Evolutionary conservation across 2,797 vertebrate genomes (phyloP).

Genomic region (Danio jaintianensis): DNA sequence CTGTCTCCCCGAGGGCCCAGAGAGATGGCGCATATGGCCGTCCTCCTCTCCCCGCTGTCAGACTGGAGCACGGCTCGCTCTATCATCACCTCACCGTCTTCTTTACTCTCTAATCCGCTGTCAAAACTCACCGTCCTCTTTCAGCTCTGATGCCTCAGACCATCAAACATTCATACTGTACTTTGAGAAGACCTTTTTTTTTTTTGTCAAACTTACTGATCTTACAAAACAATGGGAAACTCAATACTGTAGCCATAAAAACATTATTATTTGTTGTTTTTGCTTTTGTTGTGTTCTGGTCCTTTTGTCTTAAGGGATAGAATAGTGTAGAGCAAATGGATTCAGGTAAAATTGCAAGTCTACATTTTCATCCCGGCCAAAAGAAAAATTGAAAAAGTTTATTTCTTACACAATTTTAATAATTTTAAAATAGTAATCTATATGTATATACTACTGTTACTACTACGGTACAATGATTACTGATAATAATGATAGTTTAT

Average conservation of each 20-base stretch:
- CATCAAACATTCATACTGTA: slow-evolving; percentile 45
- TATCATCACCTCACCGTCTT: slow-evolving; percentile 46
- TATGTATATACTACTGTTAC: no score
- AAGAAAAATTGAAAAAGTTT: neutral
- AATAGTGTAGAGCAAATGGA: no score
- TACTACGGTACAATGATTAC: no score
- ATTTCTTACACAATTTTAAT: neutral
- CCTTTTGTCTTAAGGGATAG: neutral
- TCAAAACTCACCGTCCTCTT: slow-evolving; percentile 53
- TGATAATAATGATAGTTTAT: no score
- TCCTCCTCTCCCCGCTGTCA: slow-evolving; percentile 61
- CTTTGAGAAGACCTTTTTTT: slow-evolving; percentile 49
- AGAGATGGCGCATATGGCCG: slow-evolving; percentile 65
- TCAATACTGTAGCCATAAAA: neutral
- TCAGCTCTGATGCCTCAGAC: slow-evolving; percentile 32
- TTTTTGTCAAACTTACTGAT: slow-evolving; percentile 25
- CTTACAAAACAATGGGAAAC: slow-evolving; percentile 4
- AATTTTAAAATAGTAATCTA: neutral
- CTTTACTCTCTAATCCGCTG: slow-evolving; percentile 57
- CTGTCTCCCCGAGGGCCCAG: slow-evolving; percentile 60
- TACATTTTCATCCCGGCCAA: neutral
- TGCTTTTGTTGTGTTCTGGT: neutral
- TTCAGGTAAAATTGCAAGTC: neutral
- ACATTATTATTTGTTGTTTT: neutral
- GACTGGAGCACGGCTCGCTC: slow-evolving; percentile 37